These are phyloP conservation scores for Bufotes viridis DNA, from an alignment of 2,797 vertebrate genomes.

Conservation along the genomic window DNA sequence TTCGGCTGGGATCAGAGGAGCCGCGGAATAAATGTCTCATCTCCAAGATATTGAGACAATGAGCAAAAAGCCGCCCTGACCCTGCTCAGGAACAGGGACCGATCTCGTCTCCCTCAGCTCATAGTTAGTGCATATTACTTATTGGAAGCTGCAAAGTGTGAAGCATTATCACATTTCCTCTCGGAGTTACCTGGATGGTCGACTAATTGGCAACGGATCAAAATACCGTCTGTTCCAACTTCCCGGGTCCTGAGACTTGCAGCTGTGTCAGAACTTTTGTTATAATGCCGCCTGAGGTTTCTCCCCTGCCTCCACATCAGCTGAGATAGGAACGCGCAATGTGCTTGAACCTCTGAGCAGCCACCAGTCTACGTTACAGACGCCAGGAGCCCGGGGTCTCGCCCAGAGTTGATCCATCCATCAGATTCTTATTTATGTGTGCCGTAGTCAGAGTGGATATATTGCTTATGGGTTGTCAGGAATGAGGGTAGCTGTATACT, in stretches of 20 bases:
- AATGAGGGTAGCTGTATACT: background rate
- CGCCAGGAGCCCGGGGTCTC: background rate
- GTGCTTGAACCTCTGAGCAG: background rate
- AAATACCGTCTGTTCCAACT: constrained; percentile 28
- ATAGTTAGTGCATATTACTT: background rate
- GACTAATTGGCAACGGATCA: constrained; percentile 20
- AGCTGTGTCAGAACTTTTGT: constrained; percentile 14
- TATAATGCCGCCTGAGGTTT: background rate
- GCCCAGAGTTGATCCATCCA: background rate
- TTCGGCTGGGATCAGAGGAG: background rate
- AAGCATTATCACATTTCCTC: background rate
- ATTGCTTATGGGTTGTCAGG: background rate
- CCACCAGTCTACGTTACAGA: background rate
- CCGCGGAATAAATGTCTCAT: background rate
- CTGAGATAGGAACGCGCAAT: background rate
- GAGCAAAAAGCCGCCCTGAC: no score
- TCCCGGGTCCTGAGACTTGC: constrained; percentile 7
- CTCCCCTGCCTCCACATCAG: background rate
- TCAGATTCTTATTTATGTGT: background rate
- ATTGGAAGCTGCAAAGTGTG: background rate
- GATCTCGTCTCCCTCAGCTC: background rate
- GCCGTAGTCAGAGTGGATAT: background rate
- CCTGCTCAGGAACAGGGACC: background rate
- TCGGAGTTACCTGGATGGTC: constrained; percentile 16
- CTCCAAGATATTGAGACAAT: background rate